Base-by-base conservation (phyloP, 2,888 invertebrate genomes). In the Lydus trimaculatus region DNA sequence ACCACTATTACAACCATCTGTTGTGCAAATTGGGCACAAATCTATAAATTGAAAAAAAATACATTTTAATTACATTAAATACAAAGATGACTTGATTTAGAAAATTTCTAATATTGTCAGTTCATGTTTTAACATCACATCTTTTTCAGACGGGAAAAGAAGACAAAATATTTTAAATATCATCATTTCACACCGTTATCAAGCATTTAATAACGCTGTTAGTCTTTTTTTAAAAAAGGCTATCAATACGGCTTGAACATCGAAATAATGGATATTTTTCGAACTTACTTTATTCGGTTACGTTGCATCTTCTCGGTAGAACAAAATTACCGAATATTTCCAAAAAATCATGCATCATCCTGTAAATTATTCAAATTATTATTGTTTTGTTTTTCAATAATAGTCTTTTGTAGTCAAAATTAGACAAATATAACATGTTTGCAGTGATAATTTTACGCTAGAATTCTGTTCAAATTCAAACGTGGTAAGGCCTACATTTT, bases 71-170 rank as follows among this genome's bases (percentile, higher is more conserved):
- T n/a, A 28, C 7, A 15, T 6, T 25, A 8, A 56, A 56, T 25
- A 20, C 5, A 23, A 17, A 48, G 28, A 28, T 4, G 28, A 28
- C 4, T 2, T 1, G 9, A 48, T 48, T 20, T 48, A 48, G 17
- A 23, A 23, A 11, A 11, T 11, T 56, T 25, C 2, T 4, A 11
- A 25, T 5, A 56, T 5, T 43, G 5, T 56, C 56, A 56, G 56
- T 25, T n/a, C n/a, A 15, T 15, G n/a, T 43, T 11, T 28, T 15
- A 28, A 28, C 56, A 56, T 28, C 56, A 56, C 9, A 56, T 15
- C 25, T 7, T 28, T n/a, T 25, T 56, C 56, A 56, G 56, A 28
- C 11, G 56, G 56, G 56, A 25, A 56, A 56, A 56, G 56, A 56
- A 56, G 56, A 56, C 56, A 28, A 25, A 56, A 25, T 20, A 13